These are phyloP conservation scores for Ceratina calcarata DNA, from an alignment of 1,140 invertebrate genomes.

Conservation along the genomic window DNA sequence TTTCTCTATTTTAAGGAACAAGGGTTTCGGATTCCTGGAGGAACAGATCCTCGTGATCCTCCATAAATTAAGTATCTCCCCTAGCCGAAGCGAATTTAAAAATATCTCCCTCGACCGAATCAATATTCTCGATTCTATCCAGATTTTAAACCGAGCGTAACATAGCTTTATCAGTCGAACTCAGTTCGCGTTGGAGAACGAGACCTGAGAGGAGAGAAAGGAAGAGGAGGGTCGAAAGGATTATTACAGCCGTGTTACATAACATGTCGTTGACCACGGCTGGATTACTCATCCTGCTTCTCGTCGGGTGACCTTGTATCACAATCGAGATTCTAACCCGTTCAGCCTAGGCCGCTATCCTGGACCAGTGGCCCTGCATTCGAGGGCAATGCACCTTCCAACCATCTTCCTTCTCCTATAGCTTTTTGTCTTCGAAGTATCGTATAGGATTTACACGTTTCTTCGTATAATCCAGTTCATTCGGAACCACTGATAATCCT, in stretches of 20 bases:
- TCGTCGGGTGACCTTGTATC: constrained; percentile 64
- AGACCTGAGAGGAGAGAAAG: constrained; percentile 8
- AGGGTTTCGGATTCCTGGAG: not conserved
- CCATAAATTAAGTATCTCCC: constrained; percentile 22
- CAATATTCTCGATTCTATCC: not conserved
- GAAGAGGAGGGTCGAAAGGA: constrained; percentile 28
- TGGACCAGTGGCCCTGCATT: constrained; percentile 46
- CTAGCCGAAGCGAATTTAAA: constrained; percentile 5
- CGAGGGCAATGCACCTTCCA: constrained; percentile 59
- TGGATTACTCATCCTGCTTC: constrained; percentile 64
- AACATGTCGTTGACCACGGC: constrained; percentile 65
- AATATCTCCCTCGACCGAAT: constrained; percentile 10
- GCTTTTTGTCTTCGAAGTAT: constrained; percentile 25
- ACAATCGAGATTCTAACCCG: constrained; percentile 58
- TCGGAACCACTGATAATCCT: not conserved
- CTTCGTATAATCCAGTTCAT: not conserved
- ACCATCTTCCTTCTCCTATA: constrained; percentile 1
- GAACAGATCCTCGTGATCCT: not conserved
- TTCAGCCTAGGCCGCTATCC: constrained; percentile 40
- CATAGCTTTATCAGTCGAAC: not conserved
- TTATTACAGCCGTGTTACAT: constrained; percentile 57
- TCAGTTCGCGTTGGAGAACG: not conserved
- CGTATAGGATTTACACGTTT: constrained; percentile 25
- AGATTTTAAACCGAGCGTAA: not conserved
- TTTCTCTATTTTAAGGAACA: not conserved